phyloP scores from a whole-genome alignment of 64 coral and sea anemone species.

The Dendronephthya gigantea region DNA sequence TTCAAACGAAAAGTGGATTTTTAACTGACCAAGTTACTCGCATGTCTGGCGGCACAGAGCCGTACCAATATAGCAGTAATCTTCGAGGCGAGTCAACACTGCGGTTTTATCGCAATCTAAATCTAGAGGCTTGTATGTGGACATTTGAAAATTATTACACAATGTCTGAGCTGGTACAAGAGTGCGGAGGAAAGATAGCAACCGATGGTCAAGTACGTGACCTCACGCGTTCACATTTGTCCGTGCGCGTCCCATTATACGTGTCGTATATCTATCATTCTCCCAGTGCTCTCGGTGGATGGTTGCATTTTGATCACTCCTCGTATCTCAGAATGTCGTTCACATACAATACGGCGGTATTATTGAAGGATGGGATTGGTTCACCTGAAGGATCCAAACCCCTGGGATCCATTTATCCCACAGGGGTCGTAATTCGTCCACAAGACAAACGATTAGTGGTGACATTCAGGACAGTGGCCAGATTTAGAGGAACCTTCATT shows the following conservation, averaged over 20 bases:
- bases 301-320: slow-evolving; percentile 86
- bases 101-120: slow-evolving; percentile 65
- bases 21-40: slow-evolving; percentile 25
- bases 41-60: slow-evolving; percentile 39
- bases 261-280: slow-evolving; percentile 82
- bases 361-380: slow-evolving; percentile 84
- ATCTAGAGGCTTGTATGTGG: slow-evolving; percentile 91
- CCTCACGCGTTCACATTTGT: slow-evolving; percentile 65
- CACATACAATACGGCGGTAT: slow-evolving; percentile 85
- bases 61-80: slow-evolving; percentile 63
- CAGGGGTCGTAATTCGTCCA: slow-evolving; percentile 47
- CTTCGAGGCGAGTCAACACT: slow-evolving; percentile 65
- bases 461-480: slow-evolving; percentile 81
- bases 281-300: slow-evolving; percentile 31
- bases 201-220: slow-evolving; percentile 56
- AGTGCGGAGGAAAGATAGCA: slow-evolving; percentile 53
- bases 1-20: slow-evolving; percentile 59
- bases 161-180: slow-evolving; percentile 78
- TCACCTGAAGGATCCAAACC: slow-evolving; percentile 71
- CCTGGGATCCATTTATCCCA: slow-evolving; percentile 64
- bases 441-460: slow-evolving; percentile 77
- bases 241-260: slow-evolving; percentile 68
- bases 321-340: slow-evolving; percentile 63
- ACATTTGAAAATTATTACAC: slow-evolving; percentile 81
- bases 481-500: slow-evolving; percentile 83